Base-by-base conservation (phyloP, 1,140 invertebrate genomes). In the Muscidifurax raptorellus region DNA sequence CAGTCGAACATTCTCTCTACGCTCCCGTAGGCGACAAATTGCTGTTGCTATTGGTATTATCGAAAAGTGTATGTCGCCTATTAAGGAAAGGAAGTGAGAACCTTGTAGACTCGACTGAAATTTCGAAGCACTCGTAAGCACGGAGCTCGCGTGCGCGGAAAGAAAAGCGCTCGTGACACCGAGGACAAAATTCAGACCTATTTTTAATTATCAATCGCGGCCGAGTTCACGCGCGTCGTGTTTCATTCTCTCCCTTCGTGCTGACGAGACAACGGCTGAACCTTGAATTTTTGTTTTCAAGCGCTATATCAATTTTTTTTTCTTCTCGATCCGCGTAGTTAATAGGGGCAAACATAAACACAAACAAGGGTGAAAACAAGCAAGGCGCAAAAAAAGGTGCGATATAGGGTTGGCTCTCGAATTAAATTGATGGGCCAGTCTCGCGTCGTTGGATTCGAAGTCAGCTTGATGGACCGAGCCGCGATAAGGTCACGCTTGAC, bases 391-490 rank as follows among this genome's bases (percentile, higher is more conserved):
- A 52, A 30, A 47, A 82, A 27, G 27, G 22, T 0, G 66, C 66
- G 10, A 67, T 47, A 76, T 18, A 25, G 47, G 10, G 69, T 84
- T 28, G 76, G 64, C 84, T 83, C 86, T 86, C 80, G 78, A 89
- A 40, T 40, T 40, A 40, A 91, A 91, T 90, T 91, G 89, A 90
- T 91, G 89, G 87, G 80, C 86, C 83, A 88, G 86, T 85, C 82
- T 87, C 86, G 86, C 82, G 83, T 84, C 86, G 87, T 85, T 85
- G 87, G 86, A 86, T 87, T 85, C 75, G 77, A 87, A 90, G 89
- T 89, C 87, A 89, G 90, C 87, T 90, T 90, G 90, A 91, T 91
- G 88, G 89, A 89, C 89, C 88, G 88, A 88, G 84, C 85, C 82
- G 87, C 88, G 89, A 91, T 90, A 90, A 90, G 90, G 88, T 88